phyloP scores from a whole-genome alignment of 1,140 invertebrate species.

The Drosophila quadrilineata region DNA sequence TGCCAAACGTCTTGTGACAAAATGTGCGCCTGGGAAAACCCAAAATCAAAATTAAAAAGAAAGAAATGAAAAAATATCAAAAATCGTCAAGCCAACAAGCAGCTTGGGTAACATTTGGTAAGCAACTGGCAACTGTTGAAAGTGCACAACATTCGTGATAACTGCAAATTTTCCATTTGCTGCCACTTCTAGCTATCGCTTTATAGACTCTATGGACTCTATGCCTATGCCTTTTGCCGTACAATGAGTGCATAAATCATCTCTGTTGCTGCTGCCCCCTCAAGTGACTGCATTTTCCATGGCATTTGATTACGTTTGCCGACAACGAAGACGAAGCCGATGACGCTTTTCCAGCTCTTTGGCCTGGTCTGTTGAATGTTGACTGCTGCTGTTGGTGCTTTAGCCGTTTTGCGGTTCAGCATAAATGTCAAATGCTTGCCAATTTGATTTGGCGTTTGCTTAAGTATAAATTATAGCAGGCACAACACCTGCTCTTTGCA shows the following conservation, averaged over 20 bases:
- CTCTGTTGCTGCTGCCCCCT: conserved; percentile 42
- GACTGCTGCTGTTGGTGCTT: too few relatives aligned
- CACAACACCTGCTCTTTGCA: conserved; percentile 27
- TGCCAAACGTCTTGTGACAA: conserved; percentile 68
- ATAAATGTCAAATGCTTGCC: conserved; percentile 75
- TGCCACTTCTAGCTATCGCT: background rate
- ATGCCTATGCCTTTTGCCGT: conserved; percentile 54
- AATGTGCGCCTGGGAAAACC: conserved; percentile 68
- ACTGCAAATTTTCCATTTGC: conserved; percentile 65
- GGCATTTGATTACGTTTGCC: conserved; percentile 60
- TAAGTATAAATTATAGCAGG: conserved; percentile 72
- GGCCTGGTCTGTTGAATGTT: conserved; percentile 7
- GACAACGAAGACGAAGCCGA: too few relatives aligned
- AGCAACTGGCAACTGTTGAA: conserved; percentile 23
- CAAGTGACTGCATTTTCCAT: conserved; percentile 23
- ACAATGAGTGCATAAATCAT: conserved; percentile 78
- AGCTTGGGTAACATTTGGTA: background rate
- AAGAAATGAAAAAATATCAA: background rate
- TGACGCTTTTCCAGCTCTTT: conserved; percentile 46
- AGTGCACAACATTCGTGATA: conserved; percentile 64
- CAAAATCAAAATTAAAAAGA: conserved; percentile 16
- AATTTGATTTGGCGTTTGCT: conserved; percentile 74
- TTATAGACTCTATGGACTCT: background rate
- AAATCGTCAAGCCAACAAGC: background rate
- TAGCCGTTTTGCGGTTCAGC: too few relatives aligned